Evolutionary conservation across 2,113 vertebrate genomes (phyloP), one percentile per base, ranked within the genome.

Genomic region (Phyllostomus discolor): DNA sequence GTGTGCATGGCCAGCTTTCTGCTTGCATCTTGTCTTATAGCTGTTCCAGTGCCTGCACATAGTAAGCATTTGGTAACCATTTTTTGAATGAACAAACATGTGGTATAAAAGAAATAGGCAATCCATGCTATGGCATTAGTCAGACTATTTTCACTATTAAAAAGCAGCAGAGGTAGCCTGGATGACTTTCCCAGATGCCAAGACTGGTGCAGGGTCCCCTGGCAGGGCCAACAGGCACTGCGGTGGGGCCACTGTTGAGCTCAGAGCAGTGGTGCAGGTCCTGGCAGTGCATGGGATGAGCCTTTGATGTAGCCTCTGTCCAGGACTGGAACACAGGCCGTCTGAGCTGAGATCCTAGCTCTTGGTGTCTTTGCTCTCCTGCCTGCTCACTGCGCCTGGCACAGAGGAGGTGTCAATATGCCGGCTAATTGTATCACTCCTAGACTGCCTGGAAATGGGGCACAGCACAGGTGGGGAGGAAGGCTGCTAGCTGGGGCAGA

Each of bases 321-420:
- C 17, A 2, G 33, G 15, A 6, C 1, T 15, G 33, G 78, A 75
- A 35, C n/a, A 28, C 8, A 54, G 22, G 50, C 33, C 8, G 9
- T 6, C 59, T 38, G 43, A 66, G 59, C 87, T 43, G 38, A 73
- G 38, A 28, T 24, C 70, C 31, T 5, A 46, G 43, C 10, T 43
- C 70, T 28, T 33, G 4, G 0, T 35, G 31, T 75, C 35, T 5
- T 1, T 1, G 1, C 5, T 1, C 10, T 35, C 10, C 31, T 70
- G 69, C 28, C 54, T 7, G 3, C n/a, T 41, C 22, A 1, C 67
- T 2, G 59, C 17, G 0, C 4, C 12, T 24, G 83, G 11, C 46
- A 33, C 5, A 6, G 26, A 35, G 62, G 14, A 48, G 24, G 28
- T 10, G 1, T 64, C 26, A 4, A 11, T 31, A 3, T 3, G 50